Evolutionary conservation across 2,113 vertebrate genomes (phyloP).

Genomic region (Ondatra zibethicus): DNA sequence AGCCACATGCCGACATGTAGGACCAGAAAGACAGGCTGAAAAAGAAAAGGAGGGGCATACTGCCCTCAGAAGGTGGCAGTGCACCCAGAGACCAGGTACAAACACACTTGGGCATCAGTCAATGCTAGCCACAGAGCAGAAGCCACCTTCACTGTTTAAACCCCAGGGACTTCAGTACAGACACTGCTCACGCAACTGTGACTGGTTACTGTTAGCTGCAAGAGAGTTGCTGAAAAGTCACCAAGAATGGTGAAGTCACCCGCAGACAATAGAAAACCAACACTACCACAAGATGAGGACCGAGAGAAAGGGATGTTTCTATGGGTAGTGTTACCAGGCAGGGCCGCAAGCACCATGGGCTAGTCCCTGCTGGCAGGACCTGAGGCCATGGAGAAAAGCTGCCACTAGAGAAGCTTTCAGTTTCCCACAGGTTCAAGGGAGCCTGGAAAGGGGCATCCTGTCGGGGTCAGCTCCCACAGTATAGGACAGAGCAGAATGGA

Average conservation of each 20-base stretch:
- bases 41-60: not conserved
- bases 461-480: accelerated
- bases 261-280: not conserved
- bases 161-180: not conserved
- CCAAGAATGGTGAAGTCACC: not conserved
- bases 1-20: not conserved
- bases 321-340: not conserved
- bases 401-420: not conserved
- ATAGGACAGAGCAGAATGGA: not conserved
- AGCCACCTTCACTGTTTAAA: not conserved
- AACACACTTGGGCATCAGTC: not conserved
- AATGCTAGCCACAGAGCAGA: not conserved
- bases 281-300: not conserved
- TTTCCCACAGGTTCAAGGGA: not conserved
- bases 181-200: not conserved
- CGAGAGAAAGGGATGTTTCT: not conserved
- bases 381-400: not conserved
- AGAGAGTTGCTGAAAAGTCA: not conserved
- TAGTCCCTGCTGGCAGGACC: not conserved
- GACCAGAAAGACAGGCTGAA: not conserved
- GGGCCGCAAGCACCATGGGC: accelerated
- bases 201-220: not conserved
- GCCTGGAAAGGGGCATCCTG: not conserved
- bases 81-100: not conserved
- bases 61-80: not conserved